These are phyloP conservation scores for Butorides virescens DNA, from an alignment of 2,113 vertebrate species.

Conservation along the genomic window DNA sequence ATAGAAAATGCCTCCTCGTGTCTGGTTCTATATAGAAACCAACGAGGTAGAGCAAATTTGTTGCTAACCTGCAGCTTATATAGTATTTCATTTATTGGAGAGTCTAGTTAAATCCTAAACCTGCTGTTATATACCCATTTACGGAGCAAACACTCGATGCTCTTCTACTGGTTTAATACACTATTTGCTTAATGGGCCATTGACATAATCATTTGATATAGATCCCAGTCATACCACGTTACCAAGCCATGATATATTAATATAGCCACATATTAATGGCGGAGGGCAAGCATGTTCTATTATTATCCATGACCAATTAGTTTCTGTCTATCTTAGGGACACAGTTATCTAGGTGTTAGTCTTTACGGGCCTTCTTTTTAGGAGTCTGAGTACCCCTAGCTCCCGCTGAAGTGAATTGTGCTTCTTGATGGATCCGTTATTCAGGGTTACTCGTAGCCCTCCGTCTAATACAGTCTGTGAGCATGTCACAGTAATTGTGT, in stretches of 20 bases:
- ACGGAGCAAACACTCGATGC: slow-evolving; percentile 31
- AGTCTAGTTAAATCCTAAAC: slow-evolving; percentile 49
- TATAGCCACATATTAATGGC: slow-evolving; percentile 50
- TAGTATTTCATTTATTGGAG: slow-evolving; percentile 31
- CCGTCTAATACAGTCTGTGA: not conserved
- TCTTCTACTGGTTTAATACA: slow-evolving; percentile 64
- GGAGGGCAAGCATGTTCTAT: slow-evolving; percentile 55
- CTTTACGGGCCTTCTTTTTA: slow-evolving; percentile 15
- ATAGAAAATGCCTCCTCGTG: not conserved
- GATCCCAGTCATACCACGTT: slow-evolving; percentile 57
- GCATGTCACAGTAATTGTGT: not conserved
- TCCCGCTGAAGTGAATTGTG: not conserved
- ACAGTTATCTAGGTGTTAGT: slow-evolving; percentile 22
- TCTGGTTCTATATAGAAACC: slow-evolving; percentile 16
- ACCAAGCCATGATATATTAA: slow-evolving; percentile 65
- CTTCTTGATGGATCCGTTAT: not conserved
- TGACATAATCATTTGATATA: slow-evolving; percentile 68
- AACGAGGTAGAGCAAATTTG: slow-evolving; percentile 27
- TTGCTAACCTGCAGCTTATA: slow-evolving; percentile 37
- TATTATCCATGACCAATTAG: slow-evolving; percentile 71
- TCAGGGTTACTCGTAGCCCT: not conserved
- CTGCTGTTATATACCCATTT: slow-evolving; percentile 41
- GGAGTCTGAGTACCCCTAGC: not conserved
- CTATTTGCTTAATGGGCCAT: slow-evolving; percentile 71
- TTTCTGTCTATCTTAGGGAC: slow-evolving; percentile 46